Conservation (phyloP, 2,888 invertebrate genomes). For the Eilema depressum region DNA sequence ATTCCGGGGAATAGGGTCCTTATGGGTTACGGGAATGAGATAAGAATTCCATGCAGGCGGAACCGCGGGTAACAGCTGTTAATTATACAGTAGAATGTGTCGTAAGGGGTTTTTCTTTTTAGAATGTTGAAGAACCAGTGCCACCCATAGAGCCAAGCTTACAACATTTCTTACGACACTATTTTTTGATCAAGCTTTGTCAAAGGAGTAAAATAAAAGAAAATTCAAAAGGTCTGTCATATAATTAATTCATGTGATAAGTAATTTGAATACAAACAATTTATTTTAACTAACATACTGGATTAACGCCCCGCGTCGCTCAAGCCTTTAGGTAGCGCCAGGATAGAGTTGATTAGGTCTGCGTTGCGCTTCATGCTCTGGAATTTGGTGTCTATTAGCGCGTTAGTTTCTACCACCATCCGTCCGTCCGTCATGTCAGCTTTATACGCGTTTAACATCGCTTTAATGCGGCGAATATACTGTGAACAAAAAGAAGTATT, state of each 20-base stretch:
- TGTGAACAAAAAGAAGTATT: slow-evolving; percentile 49
- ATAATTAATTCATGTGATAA: slow-evolving; percentile 11
- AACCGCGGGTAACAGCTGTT: too few relatives aligned
- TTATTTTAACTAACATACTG: slow-evolving; percentile 7
- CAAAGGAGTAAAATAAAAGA: background rate
- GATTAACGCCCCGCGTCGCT: slow-evolving; percentile 90
- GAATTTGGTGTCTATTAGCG: slow-evolving; percentile 65
- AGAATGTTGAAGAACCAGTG: too few relatives aligned
- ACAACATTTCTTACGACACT: too few relatives aligned
- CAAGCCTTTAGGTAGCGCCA: slow-evolving; percentile 92
- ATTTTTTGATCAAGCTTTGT: background rate
- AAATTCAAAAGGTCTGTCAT: slow-evolving; percentile 6
- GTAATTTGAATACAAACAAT: slow-evolving; percentile 7
- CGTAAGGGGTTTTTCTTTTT: too few relatives aligned
- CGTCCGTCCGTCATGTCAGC: slow-evolving; percentile 48
- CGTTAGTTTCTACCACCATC: slow-evolving; percentile 60
- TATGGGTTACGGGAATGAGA: too few relatives aligned
- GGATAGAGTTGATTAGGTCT: slow-evolving; percentile 91
- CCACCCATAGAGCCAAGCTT: too few relatives aligned
- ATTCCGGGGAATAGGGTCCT: too few relatives aligned
- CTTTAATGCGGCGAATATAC: slow-evolving; percentile 66
- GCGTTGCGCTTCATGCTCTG: slow-evolving; percentile 89
- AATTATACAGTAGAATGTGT: too few relatives aligned
- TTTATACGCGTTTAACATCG: slow-evolving; percentile 66
- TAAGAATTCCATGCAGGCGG: too few relatives aligned